These are phyloP conservation scores for Laterallus jamaicensis DNA, from an alignment of 2,113 vertebrate species.

Conservation along the genomic window DNA sequence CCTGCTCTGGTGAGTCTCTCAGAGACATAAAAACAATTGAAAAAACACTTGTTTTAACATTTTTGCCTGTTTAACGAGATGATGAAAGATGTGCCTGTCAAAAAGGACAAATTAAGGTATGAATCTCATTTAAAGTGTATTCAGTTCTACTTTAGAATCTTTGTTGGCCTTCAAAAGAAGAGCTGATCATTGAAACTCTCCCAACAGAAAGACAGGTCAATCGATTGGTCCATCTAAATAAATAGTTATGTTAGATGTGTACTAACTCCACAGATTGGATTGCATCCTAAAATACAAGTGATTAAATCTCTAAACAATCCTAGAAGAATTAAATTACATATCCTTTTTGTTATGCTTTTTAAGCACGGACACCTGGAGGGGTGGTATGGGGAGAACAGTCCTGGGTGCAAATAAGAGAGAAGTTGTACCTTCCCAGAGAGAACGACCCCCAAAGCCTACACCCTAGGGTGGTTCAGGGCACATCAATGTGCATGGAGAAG, in stretches of 20 bases:
- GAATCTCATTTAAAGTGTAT: not conserved
- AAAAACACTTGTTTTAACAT: not conserved
- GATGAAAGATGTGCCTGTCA: not conserved
- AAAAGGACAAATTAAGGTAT: not conserved
- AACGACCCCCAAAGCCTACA: not conserved
- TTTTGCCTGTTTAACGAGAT: not conserved
- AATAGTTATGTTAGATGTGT: not conserved
- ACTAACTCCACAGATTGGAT: not conserved
- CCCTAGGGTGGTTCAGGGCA: not conserved
- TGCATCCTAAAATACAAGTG: not conserved
- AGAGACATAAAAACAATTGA: not conserved
- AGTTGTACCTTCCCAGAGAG: not conserved
- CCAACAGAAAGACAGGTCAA: not conserved
- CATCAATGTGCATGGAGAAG: rapidly evolving
- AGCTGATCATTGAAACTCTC: not conserved
- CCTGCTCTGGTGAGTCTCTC: not conserved
- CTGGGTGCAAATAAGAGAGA: not conserved
- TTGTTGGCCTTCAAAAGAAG: not conserved
- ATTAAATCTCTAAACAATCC: not conserved
- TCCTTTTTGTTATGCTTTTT: not conserved
- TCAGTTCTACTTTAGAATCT: not conserved
- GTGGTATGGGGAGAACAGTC: not conserved
- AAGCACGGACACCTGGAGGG: not conserved
- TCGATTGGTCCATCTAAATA: not conserved
- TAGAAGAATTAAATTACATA: not conserved